phyloP scores from a whole-genome alignment of 2,113 vertebrate genomes.

The Thinocorus orbignyianus region DNA sequence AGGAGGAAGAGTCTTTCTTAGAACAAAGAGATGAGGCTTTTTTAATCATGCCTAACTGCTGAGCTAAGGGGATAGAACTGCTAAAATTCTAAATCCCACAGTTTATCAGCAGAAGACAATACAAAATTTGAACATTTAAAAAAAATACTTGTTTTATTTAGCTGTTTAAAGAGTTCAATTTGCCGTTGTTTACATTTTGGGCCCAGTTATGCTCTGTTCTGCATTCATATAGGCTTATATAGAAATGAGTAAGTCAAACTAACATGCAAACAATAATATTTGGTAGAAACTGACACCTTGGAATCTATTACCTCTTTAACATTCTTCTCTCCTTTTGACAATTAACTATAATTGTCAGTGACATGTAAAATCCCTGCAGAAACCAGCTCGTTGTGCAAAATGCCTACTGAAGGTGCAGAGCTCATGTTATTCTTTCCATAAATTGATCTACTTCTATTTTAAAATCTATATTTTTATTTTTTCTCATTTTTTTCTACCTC shows the following conservation, averaged over 20 bases:
- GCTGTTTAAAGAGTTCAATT: not conserved
- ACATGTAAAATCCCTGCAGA: not conserved
- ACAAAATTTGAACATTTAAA: not conserved
- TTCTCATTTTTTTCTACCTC: not conserved
- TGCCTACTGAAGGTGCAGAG: not conserved
- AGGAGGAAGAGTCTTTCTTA: not conserved
- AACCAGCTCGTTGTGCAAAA: not conserved
- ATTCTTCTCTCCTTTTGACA: not conserved
- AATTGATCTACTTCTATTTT: not conserved
- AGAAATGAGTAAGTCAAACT: not conserved
- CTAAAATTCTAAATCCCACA: not conserved
- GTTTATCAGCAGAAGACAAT: not conserved
- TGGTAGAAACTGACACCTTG: not conserved
- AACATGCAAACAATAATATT: not conserved
- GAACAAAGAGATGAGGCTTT: not conserved
- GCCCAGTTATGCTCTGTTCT: not conserved
- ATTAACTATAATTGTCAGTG: not conserved
- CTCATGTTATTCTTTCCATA: not conserved
- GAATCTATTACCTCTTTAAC: not conserved
- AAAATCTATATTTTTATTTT: not conserved
- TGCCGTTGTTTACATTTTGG: not conserved
- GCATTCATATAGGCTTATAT: not conserved
- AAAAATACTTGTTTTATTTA: not conserved
- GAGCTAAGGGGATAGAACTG: not conserved
- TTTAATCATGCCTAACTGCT: not conserved